Conservation (phyloP, 2,113 vertebrate genomes). For the Paradoxurus hermaphroditus region DNA sequence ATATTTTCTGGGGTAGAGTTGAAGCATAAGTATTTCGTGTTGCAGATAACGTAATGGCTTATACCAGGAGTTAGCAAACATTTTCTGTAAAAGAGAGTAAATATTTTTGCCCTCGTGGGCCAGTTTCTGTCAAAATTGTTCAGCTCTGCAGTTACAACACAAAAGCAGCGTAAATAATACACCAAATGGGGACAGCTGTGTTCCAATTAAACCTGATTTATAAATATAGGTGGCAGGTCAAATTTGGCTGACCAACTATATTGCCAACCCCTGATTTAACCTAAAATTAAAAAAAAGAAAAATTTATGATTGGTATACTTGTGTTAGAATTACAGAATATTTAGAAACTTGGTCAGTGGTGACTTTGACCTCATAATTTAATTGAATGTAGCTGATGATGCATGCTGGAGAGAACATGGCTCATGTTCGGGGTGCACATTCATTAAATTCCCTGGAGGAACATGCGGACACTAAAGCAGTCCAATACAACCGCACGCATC, state of each 20-base stretch:
- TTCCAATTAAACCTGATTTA: background rate
- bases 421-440: background rate
- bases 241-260: background rate
- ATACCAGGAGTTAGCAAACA: background rate
- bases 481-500: background rate
- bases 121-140: background rate
- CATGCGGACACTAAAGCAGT: background rate
- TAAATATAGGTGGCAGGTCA: background rate
- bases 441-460: background rate
- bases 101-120: background rate
- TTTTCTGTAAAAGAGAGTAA: background rate
- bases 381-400: background rate
- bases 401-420: background rate
- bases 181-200: background rate
- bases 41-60: background rate
- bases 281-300: background rate
- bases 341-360: slow-evolving; percentile 3
- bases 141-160: background rate
- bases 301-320: background rate
- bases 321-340: background rate
- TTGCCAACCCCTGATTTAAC: background rate
- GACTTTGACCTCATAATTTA: background rate
- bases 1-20: background rate
- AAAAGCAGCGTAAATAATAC: background rate
- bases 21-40: background rate